Evolutionary conservation across 1,140 invertebrate genomes (phyloP).

Genomic region (Drosophila eugracilis): DNA sequence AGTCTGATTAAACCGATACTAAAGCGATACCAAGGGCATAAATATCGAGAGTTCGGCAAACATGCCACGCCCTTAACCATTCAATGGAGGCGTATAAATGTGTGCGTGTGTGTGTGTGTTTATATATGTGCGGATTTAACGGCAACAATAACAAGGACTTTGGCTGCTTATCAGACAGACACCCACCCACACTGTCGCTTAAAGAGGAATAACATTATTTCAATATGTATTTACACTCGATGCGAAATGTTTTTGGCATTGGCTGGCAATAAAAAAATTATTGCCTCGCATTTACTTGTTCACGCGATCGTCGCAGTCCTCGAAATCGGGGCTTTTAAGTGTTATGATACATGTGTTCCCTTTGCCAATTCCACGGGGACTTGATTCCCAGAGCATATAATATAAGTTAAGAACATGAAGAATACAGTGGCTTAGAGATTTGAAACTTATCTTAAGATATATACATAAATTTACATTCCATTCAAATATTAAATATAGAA

Average conservation of each 20-base stretch:
- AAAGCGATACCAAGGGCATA: constrained; percentile 61
- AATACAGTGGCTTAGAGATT: neutral
- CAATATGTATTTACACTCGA: constrained; percentile 72
- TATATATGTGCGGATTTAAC: constrained; percentile 55
- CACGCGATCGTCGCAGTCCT: constrained; percentile 55
- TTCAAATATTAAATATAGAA: too few species aligned
- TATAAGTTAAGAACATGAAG: too few species aligned
- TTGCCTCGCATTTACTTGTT: constrained; percentile 69
- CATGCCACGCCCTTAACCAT: constrained; percentile 42
- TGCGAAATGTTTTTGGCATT: constrained; percentile 68
- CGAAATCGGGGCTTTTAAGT: constrained; percentile 55
- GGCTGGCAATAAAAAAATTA: constrained; percentile 74
- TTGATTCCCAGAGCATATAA: neutral
- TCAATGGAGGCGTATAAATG: constrained; percentile 1
- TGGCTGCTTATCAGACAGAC: constrained; percentile 67
- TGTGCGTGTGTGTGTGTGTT: constrained; percentile 23
- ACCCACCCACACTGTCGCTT: constrained; percentile 8
- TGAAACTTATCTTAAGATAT: too few species aligned
- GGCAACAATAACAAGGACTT: constrained; percentile 68
- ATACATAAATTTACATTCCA: too few species aligned
- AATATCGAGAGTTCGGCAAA: constrained; percentile 60
- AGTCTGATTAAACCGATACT: constrained; percentile 67
- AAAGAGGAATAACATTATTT: constrained; percentile 55
- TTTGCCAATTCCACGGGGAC: neutral
- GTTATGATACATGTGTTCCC: constrained; percentile 72